phyloP scores from a whole-genome alignment of 2,888 invertebrate species.

The Tetragonula carbonaria region DNA sequence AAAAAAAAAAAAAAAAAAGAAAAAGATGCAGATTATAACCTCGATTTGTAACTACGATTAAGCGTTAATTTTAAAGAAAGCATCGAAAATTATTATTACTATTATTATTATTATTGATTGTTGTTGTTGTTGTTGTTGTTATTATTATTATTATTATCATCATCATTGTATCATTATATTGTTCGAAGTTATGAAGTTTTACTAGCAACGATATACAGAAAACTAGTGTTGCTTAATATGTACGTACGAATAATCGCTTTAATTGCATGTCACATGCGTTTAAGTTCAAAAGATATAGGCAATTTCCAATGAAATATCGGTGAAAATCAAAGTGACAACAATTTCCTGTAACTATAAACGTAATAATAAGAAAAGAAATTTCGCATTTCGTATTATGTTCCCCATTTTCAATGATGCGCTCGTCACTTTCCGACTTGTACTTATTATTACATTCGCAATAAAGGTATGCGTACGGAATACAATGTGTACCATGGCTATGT shows the following conservation, averaged over 20 bases:
- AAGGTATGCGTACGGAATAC: not conserved
- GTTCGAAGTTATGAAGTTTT: slow-evolving; percentile 9
- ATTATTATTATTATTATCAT: not conserved
- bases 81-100: not conserved
- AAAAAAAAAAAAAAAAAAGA: no score
- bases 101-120: not conserved
- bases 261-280: slow-evolving; percentile 56
- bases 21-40: not conserved
- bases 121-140: no score
- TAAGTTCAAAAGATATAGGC: slow-evolving; percentile 40
- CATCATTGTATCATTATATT: not conserved
- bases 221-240: slow-evolving; percentile 8
- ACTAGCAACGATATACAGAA: slow-evolving; percentile 19
- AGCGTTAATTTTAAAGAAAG: slow-evolving; percentile 3
- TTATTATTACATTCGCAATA: not conserved
- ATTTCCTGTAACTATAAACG: not conserved
- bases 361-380: slow-evolving; percentile 4
- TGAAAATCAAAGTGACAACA: not conserved
- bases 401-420: slow-evolving; percentile 2
- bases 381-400: slow-evolving; percentile 2
- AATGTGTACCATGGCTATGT: not conserved
- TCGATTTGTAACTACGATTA: slow-evolving; percentile 4
- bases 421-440: not conserved
- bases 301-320: slow-evolving; percentile 10
- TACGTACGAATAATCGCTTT: slow-evolving; percentile 33